Evolutionary conservation across 2,113 vertebrate species (phyloP).

Genomic region (Dromaius novaehollandiae): DNA sequence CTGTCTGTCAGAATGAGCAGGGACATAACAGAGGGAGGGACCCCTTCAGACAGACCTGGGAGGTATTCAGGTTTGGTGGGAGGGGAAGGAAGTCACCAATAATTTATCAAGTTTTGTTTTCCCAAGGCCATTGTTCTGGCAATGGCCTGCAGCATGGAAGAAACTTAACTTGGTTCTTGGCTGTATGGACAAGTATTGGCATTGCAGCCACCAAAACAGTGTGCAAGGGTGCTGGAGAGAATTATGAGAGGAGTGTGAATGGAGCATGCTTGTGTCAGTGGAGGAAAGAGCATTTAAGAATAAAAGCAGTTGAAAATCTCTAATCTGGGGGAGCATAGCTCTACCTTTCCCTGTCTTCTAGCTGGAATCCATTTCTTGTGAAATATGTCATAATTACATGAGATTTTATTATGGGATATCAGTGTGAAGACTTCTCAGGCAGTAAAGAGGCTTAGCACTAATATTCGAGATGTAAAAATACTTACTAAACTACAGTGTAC

Average conservation of each 20-base stretch:
- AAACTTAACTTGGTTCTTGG: background rate
- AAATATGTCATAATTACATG: slow-evolving; percentile 27
- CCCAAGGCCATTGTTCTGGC: background rate
- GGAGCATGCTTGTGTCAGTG: background rate
- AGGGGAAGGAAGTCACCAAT: background rate
- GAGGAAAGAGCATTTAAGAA: background rate
- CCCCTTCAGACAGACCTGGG: background rate
- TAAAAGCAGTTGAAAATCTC: background rate
- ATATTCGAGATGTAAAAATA: background rate
- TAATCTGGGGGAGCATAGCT: background rate
- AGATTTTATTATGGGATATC: background rate
- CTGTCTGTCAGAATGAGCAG: background rate
- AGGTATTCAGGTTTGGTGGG: background rate
- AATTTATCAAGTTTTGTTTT: background rate
- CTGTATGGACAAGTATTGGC: background rate
- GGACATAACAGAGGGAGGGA: background rate
- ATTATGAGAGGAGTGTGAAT: background rate
- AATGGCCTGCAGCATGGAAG: background rate
- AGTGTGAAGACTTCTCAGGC: background rate
- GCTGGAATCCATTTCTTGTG: background rate
- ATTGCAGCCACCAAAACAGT: background rate
- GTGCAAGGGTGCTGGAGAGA: background rate
- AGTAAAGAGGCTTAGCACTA: slow-evolving; percentile 1
- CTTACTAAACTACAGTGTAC: background rate
- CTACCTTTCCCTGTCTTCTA: background rate